Percentiles rank a stretch among this genome's conserved stretches.
These are phyloP conservation scores for Drosophila phalerata DNA, from an alignment of 2,888 invertebrate species.

Conservation along the genomic window DNA sequence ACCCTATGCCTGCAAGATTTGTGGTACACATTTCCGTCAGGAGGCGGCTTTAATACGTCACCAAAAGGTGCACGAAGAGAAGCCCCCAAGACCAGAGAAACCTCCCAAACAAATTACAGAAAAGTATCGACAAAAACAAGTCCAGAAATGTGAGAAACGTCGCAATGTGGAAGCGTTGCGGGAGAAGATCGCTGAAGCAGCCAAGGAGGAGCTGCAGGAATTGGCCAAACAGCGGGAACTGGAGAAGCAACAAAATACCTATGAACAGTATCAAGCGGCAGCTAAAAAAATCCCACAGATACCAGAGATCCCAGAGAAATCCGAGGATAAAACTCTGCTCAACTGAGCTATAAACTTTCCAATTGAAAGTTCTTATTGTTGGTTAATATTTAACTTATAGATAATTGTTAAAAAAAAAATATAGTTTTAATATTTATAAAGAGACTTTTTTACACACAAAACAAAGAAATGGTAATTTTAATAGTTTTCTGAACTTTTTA, in stretches of 20 bases:
- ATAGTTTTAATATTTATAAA: conserved; percentile 18
- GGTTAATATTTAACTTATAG: conserved; percentile 69
- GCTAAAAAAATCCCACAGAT: neutral
- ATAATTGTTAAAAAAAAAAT: conserved; percentile 22
- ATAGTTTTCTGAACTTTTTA: conserved; percentile 75
- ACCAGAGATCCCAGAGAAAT: conserved; percentile 1
- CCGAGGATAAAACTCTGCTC: neutral
- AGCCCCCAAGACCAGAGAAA: conserved; percentile 52
- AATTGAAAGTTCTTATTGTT: conserved; percentile 30
- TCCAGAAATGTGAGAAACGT: conserved; percentile 73
- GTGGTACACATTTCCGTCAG: conserved; percentile 83
- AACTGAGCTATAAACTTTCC: conserved; percentile 1
- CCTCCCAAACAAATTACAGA: conserved; percentile 63
- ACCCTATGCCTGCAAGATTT: conserved; percentile 80
- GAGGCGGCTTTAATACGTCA: conserved; percentile 83
- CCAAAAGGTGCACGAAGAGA: conserved; percentile 81
- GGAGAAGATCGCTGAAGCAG: conserved; percentile 77
- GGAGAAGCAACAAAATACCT: conserved; percentile 63
- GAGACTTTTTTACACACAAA: neutral
- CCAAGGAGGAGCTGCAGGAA: conserved; percentile 73
- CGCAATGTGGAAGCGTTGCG: conserved; percentile 72
- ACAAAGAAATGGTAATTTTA: conserved; percentile 32
- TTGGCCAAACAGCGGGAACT: conserved; percentile 63
- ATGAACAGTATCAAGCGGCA: conserved; percentile 66
- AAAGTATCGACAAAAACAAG: conserved; percentile 66